Conservation (phyloP, 2,113 vertebrate species). For the Pao palembangensis region DNA sequence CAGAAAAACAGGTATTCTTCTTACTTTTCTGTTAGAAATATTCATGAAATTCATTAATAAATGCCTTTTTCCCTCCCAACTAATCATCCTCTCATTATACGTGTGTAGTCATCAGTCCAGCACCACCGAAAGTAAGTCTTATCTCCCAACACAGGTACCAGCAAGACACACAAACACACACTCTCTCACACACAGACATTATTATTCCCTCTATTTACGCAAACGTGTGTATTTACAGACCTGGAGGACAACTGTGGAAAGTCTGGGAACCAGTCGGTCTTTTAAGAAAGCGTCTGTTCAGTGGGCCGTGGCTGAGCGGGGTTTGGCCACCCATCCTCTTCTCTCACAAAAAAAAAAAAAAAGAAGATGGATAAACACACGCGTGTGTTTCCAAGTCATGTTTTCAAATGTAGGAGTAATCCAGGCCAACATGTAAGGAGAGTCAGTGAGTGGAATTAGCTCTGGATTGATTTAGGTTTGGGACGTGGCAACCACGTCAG, state of each 20-base stretch:
- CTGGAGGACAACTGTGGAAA: slow-evolving; percentile 62
- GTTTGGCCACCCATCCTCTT: slow-evolving; percentile 27
- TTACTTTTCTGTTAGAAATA: no score
- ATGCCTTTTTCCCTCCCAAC: slow-evolving; percentile 25
- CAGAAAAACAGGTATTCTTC: no score
- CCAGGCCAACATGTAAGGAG: slow-evolving; percentile 29
- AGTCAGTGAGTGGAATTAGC: slow-evolving; percentile 1
- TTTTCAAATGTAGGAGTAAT: slow-evolving; percentile 36
- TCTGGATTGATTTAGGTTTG: slow-evolving; percentile 1
- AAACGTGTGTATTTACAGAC: slow-evolving; percentile 47
- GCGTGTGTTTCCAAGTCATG: slow-evolving; percentile 34
- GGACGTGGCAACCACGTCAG: slow-evolving; percentile 13
- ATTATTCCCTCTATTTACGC: slow-evolving; percentile 29
- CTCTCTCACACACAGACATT: slow-evolving; percentile 30
- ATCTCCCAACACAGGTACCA: slow-evolving; percentile 50
- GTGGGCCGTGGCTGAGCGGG: no score
- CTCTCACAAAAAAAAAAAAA: slow-evolving; percentile 26
- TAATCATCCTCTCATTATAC: slow-evolving; percentile 58
- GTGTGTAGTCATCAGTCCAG: no score
- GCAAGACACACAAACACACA: slow-evolving; percentile 11
- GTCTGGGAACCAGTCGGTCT: slow-evolving; percentile 44
- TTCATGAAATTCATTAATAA: no score
- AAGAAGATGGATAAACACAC: slow-evolving; percentile 55
- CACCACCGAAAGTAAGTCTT: slow-evolving; percentile 50
- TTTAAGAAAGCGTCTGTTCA: no score